Evolutionary conservation across 2,888 invertebrate species (phyloP), one percentile per base, ranked within the genome.

Genomic region (Anoncus sp.): DNA sequence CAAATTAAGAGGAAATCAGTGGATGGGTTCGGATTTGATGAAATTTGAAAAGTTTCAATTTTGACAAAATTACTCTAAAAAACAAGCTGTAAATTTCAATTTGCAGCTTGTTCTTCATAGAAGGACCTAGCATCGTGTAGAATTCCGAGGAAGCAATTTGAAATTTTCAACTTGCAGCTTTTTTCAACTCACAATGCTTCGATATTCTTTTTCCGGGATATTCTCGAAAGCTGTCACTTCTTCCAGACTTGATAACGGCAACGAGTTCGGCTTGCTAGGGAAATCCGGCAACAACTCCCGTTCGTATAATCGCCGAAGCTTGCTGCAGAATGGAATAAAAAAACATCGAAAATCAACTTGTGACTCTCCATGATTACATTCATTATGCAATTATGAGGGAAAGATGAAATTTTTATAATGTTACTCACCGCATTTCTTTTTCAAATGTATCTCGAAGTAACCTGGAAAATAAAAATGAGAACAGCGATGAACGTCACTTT

Each of bases 361-460:
- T 55, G 31, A 31, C 55, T 35, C n/a, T 31, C 6, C 7, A 16
- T 31, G 31, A 55, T 31, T 55, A 18, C 55, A 35, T 31, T 31
- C 9, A n/a, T 27, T 16, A 16, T 31, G 55, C 31, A 16, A 12
- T 55, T n/a, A 55, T 18, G n/a, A n/a, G 9, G 31, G 35, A 1
- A 9, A 55, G 16, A 9, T n/a, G 31, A 6, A 7, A n/a, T 31
- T 55, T 55, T 16, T n/a, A 27, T 7, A 31, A 57, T 12, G 16
- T 57, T 57, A 35, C 55, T 31, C n/a, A 57, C 55, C 55, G 55
- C 35, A 57, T 35, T 18, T 57, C 55, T 18, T 18, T 57, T 35
- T 16, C 12, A 9, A 57, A 16, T 9, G 35, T 18, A 10, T 18
- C 16, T 35, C 55, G 55, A 10, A 57, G 35, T 16, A 20, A 38